Base-by-base conservation (phyloP, 2,797 vertebrate genomes). In the Nyctalus aviator region DNA sequence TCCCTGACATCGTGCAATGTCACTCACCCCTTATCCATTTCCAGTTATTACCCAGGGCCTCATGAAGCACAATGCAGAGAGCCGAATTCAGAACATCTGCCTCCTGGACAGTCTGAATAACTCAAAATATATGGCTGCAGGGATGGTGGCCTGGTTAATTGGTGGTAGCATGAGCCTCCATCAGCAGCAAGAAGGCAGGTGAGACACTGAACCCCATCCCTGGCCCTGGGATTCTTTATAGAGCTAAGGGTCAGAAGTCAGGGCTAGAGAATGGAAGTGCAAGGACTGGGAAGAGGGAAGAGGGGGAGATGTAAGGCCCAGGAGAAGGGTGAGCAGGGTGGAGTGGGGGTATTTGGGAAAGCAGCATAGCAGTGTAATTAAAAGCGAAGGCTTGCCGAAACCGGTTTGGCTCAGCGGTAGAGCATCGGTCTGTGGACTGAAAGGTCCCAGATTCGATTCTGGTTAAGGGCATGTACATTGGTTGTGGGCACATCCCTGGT, bases 21-120 rank as follows among this genome's bases (percentile, higher is more conserved):
- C 72, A 57, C 79, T 17, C 7, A 6, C 32, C 11, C 79, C 46
- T 55, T 88, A 17, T 90, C 32, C 13, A 21, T 92, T 93, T 95
- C 75, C 88, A 97, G 96, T 97, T 90, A 94, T 97, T 41, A 75
- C 73, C 23, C 97, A 95, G 66, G 96, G 97, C 64, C 96, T 97
- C 88, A 53, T 55, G 85, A 96, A 88, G 53, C 66, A 85, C 88
- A 86, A 96, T 0, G 71, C 82, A 37, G 92, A 97, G 55, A 8
- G 41, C 48, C 87, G 93, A 37, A 95, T 97, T 83, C 96, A 94
- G 95, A 95, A 27, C 84, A 87, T 97, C 15, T 71, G 14, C 41
- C 90, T 96, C 53, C 59, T 93, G 48, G 82, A 94, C 69, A 94
- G 93, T 35, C 93, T 96, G 75, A 96, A 92, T 1, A 17, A 48